These are phyloP conservation scores for Callocephalon fimbriatum DNA, from an alignment of 2,113 vertebrate species.

Conservation along the genomic window DNA sequence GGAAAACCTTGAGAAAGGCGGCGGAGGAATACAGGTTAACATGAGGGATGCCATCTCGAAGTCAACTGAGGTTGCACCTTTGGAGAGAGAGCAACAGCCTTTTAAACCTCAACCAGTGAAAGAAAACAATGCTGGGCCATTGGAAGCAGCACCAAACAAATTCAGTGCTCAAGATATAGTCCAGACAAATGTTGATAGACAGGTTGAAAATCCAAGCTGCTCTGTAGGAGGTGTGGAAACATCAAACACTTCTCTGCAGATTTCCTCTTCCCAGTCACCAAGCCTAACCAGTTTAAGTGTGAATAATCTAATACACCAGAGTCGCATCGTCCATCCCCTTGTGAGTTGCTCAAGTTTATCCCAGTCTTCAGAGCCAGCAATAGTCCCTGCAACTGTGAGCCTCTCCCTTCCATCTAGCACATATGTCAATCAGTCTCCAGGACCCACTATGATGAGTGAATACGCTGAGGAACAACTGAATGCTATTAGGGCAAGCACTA, in stretches of 20 bases:
- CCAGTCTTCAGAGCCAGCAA: conserved; percentile 79
- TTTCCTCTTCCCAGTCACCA: conserved; percentile 80
- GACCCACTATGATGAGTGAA: conserved; percentile 80
- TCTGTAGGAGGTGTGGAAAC: conserved; percentile 72
- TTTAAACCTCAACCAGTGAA: conserved; percentile 74
- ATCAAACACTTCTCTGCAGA: conserved; percentile 78
- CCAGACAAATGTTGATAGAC: conserved; percentile 69
- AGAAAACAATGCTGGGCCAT: conserved; percentile 68
- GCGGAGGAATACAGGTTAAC: conserved; percentile 62
- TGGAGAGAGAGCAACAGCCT: conserved; percentile 72
- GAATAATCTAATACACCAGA: conserved; percentile 91
- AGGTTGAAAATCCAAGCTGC: conserved; percentile 80
- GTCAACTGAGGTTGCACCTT: conserved; percentile 72
- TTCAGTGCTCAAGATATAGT: conserved; percentile 73
- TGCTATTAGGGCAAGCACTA: conserved; percentile 72
- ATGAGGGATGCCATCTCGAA: conserved; percentile 64
- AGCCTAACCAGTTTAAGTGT: conserved; percentile 89
- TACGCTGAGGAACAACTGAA: conserved; percentile 84
- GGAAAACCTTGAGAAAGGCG: conserved; percentile 85
- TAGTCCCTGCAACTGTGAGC: conserved; percentile 74
- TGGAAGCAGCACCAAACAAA: conserved; percentile 73
- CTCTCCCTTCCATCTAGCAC: conserved; percentile 81
- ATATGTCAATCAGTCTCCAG: conserved; percentile 79
- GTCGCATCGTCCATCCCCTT: conserved; percentile 82
- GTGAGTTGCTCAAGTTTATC: conserved; percentile 83